A percentile compares a stretch with the other conserved stretches of the same genome.
phyloP scores from a whole-genome alignment of 2,888 invertebrate species.

The Pteria penguin region DNA sequence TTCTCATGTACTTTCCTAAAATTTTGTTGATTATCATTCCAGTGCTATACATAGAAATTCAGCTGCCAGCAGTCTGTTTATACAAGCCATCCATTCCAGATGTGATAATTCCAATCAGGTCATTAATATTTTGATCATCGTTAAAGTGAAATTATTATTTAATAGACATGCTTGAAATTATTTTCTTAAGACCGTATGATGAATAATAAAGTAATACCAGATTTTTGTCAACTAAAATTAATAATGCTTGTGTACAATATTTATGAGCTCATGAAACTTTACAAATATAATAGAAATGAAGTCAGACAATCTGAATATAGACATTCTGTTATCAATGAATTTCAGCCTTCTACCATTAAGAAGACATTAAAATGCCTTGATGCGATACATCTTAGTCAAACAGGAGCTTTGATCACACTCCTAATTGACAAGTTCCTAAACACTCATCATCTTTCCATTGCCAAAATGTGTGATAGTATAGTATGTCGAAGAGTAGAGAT shows the following conservation, averaged over 20 bases:
- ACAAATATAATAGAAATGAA: too few relatives aligned
- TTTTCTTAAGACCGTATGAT: neutral
- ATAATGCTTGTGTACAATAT: too few relatives aligned
- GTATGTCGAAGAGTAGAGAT: constrained; percentile 86
- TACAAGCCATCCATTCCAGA: constrained; percentile 87
- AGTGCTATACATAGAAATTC: constrained; percentile 84
- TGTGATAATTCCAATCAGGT: constrained; percentile 82
- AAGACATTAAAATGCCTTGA: constrained; percentile 86
- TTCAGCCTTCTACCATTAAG: constrained; percentile 85
- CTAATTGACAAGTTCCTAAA: constrained; percentile 85
- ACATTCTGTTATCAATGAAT: constrained; percentile 29
- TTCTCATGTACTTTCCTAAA: neutral
- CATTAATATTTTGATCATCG: constrained; percentile 37
- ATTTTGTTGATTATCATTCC: constrained; percentile 35
- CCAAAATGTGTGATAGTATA: constrained; percentile 86
- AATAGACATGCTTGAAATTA: too few relatives aligned
- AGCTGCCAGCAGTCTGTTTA: constrained; percentile 86
- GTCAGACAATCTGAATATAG: neutral
- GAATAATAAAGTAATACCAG: too few relatives aligned
- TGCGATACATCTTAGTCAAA: constrained; percentile 85
- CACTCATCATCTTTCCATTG: constrained; percentile 85
- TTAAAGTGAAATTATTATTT: neutral
- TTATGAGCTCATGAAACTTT: too few relatives aligned
- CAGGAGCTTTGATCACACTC: constrained; percentile 86
- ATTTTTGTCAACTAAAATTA: too few relatives aligned